Conservation (phyloP, 1,140 invertebrate genomes). For the Rhyzopertha dominica region DNA sequence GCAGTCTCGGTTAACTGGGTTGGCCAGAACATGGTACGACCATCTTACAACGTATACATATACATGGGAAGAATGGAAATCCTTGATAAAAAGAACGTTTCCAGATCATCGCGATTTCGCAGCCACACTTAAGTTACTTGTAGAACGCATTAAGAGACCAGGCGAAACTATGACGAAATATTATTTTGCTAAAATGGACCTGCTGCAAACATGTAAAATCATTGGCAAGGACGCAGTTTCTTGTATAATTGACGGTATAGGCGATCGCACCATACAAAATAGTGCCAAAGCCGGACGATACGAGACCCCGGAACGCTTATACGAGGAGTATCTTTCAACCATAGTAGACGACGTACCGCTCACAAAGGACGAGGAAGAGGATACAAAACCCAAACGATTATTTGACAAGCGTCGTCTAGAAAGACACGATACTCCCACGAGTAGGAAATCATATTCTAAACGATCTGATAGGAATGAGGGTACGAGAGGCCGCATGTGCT, state of each 20-base stretch:
- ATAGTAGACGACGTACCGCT: no score
- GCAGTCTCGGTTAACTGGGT: neutral
- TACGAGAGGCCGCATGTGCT: no score
- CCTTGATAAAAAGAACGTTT: neutral
- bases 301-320: slow-evolving; percentile 1
- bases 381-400: no score
- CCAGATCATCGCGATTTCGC: slow-evolving; percentile 3
- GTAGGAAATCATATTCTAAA: no score
- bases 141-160: neutral
- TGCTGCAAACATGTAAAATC: slow-evolving; percentile 3
- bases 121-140: neutral
- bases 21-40: slow-evolving; percentile 2
- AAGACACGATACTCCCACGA: no score
- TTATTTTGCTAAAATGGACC: slow-evolving; percentile 5
- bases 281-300: slow-evolving; percentile 2
- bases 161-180: slow-evolving; percentile 4
- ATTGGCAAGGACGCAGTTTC: slow-evolving; percentile 1
- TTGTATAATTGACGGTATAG: slow-evolving; percentile 5
- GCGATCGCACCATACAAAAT: slow-evolving; percentile 1
- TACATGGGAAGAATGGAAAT: slow-evolving; percentile 2
- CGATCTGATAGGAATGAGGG: no score
- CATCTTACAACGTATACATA: neutral
- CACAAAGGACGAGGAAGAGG: no score
- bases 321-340: neutral
- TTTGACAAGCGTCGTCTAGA: no score